Evolutionary conservation across 2,888 invertebrate genomes (phyloP).

Genomic region (Zhuqinia jingwanae): DNA sequence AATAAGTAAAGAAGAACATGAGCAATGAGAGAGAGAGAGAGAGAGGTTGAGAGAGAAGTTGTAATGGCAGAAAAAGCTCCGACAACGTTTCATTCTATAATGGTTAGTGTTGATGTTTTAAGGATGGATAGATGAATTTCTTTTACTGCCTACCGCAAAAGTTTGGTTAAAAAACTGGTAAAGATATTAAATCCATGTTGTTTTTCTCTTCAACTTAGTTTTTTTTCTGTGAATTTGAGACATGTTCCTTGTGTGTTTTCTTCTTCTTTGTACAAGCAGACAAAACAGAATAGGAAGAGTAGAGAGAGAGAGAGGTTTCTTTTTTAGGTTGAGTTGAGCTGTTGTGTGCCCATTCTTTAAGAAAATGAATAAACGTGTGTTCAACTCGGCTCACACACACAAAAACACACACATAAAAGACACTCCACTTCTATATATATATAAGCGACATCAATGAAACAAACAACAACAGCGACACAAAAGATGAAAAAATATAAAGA

Average conservation of each 20-base stretch:
- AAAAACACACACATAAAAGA: slow-evolving; percentile 39
- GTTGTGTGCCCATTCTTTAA: slow-evolving; percentile 46
- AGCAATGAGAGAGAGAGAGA: slow-evolving; percentile 36
- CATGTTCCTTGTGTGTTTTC: slow-evolving; percentile 44
- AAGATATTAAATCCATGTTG: slow-evolving; percentile 68
- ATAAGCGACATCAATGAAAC: slow-evolving; percentile 30
- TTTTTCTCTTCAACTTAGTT: slow-evolving; percentile 34
- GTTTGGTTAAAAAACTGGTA: slow-evolving; percentile 60
- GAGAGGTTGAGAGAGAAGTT: slow-evolving; percentile 12
- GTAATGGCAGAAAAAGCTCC: slow-evolving; percentile 45
- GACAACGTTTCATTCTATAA: slow-evolving; percentile 44
- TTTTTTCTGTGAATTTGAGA: slow-evolving; percentile 27
- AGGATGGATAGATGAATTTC: slow-evolving; percentile 67
- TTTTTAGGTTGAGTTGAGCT: slow-evolving; percentile 21
- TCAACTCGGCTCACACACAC: too few relatives aligned
- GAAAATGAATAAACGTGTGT: slow-evolving; percentile 59
- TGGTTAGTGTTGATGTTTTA: slow-evolving; percentile 55
- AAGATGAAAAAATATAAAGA: slow-evolving; percentile 36
- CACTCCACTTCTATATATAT: too few relatives aligned
- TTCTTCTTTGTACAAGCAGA: background rate
- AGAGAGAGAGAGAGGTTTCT: too few relatives aligned
- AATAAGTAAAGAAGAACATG: slow-evolving; percentile 40
- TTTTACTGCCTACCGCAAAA: slow-evolving; percentile 65
- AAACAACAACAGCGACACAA: slow-evolving; percentile 48
- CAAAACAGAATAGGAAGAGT: background rate